Evolutionary conservation across 2,113 vertebrate species (phyloP).

Genomic region (Speoplatyrhinus poulsoni): DNA sequence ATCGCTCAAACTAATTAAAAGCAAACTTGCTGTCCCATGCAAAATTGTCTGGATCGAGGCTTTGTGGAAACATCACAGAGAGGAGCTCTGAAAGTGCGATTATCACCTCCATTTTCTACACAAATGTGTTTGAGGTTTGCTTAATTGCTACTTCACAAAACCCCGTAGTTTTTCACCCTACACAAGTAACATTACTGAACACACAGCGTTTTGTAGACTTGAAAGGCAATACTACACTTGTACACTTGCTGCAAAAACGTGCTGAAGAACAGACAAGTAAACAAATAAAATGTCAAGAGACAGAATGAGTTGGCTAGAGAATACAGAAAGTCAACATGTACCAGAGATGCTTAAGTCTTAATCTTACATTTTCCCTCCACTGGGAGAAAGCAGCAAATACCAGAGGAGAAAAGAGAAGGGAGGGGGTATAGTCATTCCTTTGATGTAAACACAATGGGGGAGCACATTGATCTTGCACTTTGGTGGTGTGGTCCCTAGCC

Average conservation of each 20-base stretch:
- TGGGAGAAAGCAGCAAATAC: slow-evolving; percentile 70
- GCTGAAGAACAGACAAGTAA: background rate
- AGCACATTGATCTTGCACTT: slow-evolving; percentile 68
- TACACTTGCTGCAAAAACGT: background rate
- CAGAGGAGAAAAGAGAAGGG: slow-evolving; percentile 67
- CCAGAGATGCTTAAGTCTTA: slow-evolving; percentile 69
- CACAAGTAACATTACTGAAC: slow-evolving; percentile 38
- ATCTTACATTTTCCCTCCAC: slow-evolving; percentile 79
- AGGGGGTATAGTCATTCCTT: slow-evolving; percentile 69
- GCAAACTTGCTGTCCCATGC: slow-evolving; percentile 57
- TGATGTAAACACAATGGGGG: slow-evolving; percentile 66
- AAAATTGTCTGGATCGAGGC: slow-evolving; percentile 44
- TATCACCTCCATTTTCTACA: slow-evolving; percentile 16
- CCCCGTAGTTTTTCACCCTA: slow-evolving; percentile 56
- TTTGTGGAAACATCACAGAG: slow-evolving; percentile 48
- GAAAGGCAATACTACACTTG: background rate
- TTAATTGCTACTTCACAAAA: slow-evolving; percentile 49
- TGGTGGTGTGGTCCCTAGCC: slow-evolving; percentile 50
- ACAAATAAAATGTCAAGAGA: background rate
- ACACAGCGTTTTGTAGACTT: no score
- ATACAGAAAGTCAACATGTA: slow-evolving; percentile 70
- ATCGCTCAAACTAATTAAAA: slow-evolving; percentile 57
- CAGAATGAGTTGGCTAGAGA: slow-evolving; percentile 24
- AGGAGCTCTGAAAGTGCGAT: slow-evolving; percentile 33
- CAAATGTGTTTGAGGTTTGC: slow-evolving; percentile 27